Base-by-base conservation (phyloP, 2,888 invertebrate genomes). In the Julus scandinavius region DNA sequence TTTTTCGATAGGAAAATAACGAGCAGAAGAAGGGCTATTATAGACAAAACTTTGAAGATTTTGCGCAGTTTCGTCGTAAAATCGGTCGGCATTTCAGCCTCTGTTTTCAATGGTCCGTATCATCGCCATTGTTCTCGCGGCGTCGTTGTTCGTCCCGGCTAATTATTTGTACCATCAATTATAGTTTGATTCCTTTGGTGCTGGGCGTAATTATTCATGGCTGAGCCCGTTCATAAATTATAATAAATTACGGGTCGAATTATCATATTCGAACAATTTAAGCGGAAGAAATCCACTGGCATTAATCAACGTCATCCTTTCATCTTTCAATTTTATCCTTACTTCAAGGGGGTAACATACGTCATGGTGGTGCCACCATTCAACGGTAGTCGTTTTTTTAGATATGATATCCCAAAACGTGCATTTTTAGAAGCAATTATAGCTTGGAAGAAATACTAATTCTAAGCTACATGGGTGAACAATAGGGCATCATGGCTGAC, bases 121-220 rank as follows among this genome's bases (percentile, higher is more conserved):
- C 38, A 80, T 40, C 15, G 80, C 4, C 72, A 72, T 72, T 72
- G 58, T 58, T 58, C 58, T n/a, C 5, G 58, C 58, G n/a, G 58
- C 63, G 63, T 6, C 63, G n/a, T 63, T n/a, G 72, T 29, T 72
- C 72, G 80, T 38, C 38, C 38, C 80, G 80, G 15, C 80, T 40
- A 80, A 80, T 80, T 80, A 80, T 80, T 80, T 80, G 15, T 38
- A 40, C 15, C 80, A 80, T 80, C 80, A 80, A 80, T 80, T 80
- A 80, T 80, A 38, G 80, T 72, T 72, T 20, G 72, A 72, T 72
- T 72, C 45, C 45, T 72, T 11, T 20, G 11, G 72, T 20, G 29
- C 29, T 29, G 20, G 72, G 72, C 72, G 29, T 72, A 72, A 72
- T 72, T 72, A 72, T 72, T 72, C 72, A 72, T 20, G 72, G 63